A percentile compares a stretch with the other conserved stretches of the same genome.
Conservation (phyloP, 1,140 invertebrate species). For the Acarapis woodi region DNA sequence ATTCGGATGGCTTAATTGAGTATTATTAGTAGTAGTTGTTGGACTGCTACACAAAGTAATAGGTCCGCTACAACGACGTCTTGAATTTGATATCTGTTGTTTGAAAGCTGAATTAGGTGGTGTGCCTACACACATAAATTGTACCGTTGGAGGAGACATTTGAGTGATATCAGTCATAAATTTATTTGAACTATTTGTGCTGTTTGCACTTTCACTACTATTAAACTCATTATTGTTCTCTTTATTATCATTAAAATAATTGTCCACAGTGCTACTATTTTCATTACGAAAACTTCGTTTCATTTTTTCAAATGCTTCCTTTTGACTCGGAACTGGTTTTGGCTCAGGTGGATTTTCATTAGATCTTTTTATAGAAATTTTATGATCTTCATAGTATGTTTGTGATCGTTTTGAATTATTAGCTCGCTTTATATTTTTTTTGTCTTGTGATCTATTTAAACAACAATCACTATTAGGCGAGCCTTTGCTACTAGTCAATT, state of each 20-base stretch:
- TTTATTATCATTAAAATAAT: too few relatives aligned
- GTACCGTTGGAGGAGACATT: constrained; percentile 8
- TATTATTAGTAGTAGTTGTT: too few relatives aligned
- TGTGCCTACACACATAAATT: constrained; percentile 9
- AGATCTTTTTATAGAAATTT: too few relatives aligned
- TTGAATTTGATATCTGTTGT: neutral
- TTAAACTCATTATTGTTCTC: neutral
- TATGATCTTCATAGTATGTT: too few relatives aligned
- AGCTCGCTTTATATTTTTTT: too few relatives aligned
- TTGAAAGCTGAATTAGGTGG: neutral
- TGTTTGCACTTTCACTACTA: constrained; percentile 3
- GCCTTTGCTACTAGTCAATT: too few relatives aligned
- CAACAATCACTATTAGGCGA: too few relatives aligned
- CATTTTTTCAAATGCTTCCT: constrained; percentile 12
- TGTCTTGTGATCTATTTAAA: too few relatives aligned
- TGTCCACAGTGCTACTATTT: neutral
- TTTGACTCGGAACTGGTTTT: constrained; percentile 12
- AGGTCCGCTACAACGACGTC: constrained; percentile 5
- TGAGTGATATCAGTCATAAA: constrained; percentile 10
- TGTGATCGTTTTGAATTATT: too few relatives aligned
- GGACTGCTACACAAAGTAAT: too few relatives aligned
- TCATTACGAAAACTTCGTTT: constrained; percentile 7
- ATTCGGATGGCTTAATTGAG: too few relatives aligned
- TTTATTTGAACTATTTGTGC: neutral
- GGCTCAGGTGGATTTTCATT: constrained; percentile 11